phyloP scores from a whole-genome alignment of 2,113 vertebrate genomes.

The Caracal caracal region DNA sequence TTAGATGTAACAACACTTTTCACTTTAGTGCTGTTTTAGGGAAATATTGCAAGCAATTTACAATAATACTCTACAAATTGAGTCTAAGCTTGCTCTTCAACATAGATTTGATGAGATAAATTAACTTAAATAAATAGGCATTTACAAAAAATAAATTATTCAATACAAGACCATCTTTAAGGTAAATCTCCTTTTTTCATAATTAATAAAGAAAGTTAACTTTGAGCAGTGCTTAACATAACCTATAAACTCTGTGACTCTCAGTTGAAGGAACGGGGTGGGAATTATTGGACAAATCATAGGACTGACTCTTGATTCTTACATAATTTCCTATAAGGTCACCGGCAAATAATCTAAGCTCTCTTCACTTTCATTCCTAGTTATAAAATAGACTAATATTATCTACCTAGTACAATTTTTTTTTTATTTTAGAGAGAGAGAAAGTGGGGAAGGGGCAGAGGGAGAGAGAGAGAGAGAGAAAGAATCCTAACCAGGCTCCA shows the following conservation, averaged over 20 bases:
- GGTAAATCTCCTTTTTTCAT: neutral
- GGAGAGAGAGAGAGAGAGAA: too few species aligned
- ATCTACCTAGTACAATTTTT: neutral
- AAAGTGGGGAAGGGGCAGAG: too few species aligned
- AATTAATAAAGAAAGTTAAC: slow-evolving; percentile 52
- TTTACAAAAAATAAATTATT: slow-evolving; percentile 46
- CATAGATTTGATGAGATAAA: slow-evolving; percentile 40
- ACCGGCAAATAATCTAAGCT: slow-evolving; percentile 7
- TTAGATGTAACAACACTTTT: slow-evolving; percentile 25
- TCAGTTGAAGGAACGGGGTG: neutral
- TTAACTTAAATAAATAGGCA: slow-evolving; percentile 48
- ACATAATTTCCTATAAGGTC: slow-evolving; percentile 11
- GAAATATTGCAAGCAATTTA: neutral
- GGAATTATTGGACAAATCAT: neutral
- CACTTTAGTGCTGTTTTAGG: neutral
- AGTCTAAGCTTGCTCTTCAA: neutral
- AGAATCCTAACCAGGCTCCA: too few species aligned
- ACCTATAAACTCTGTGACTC: neutral
- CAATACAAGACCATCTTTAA: neutral
- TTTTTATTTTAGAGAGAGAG: neutral
- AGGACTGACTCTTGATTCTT: neutral
- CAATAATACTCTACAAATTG: neutral
- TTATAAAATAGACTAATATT: slow-evolving; percentile 2
- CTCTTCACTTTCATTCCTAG: neutral
- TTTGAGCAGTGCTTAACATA: slow-evolving; percentile 18